phyloP scores from a whole-genome alignment of 1,140 invertebrate genomes.

The Sitobion miscanthi region DNA sequence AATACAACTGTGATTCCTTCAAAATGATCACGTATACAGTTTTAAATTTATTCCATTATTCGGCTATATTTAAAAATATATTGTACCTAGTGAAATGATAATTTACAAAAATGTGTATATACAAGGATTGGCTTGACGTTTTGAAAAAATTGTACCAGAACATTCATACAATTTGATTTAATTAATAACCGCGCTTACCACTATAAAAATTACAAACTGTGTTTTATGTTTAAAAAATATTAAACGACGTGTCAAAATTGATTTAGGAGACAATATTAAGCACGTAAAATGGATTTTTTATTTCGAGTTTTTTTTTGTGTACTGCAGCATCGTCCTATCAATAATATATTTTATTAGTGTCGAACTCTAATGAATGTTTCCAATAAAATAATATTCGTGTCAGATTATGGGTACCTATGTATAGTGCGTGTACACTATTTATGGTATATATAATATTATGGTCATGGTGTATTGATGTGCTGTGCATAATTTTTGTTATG shows the following conservation, averaged over 20 bases:
- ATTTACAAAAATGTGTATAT: not conserved
- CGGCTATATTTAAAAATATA: not conserved
- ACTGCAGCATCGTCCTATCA: not conserved
- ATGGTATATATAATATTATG: not conserved
- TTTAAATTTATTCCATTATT: not conserved
- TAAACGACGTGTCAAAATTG: slow-evolving; percentile 24
- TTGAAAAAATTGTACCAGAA: slow-evolving; percentile 1
- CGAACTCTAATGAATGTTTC: not conserved
- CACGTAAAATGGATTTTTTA: not conserved
- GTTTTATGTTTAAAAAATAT: not conserved
- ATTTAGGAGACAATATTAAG: slow-evolving; percentile 27
- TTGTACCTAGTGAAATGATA: not conserved
- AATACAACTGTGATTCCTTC: not conserved
- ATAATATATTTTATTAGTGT: not conserved
- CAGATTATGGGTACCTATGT: not conserved
- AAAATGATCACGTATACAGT: not conserved
- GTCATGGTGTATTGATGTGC: not conserved
- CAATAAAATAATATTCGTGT: slow-evolving; percentile 17
- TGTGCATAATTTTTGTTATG: not conserved
- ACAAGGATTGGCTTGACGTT: not conserved
- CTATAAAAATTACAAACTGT: not conserved
- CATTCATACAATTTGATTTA: not conserved
- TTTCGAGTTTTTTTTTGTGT: not conserved
- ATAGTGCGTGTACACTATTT: not conserved
- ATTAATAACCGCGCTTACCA: not conserved